Conservation (phyloP, 2,888 invertebrate genomes). For the Caenorhabditis sulstoni region DNA sequence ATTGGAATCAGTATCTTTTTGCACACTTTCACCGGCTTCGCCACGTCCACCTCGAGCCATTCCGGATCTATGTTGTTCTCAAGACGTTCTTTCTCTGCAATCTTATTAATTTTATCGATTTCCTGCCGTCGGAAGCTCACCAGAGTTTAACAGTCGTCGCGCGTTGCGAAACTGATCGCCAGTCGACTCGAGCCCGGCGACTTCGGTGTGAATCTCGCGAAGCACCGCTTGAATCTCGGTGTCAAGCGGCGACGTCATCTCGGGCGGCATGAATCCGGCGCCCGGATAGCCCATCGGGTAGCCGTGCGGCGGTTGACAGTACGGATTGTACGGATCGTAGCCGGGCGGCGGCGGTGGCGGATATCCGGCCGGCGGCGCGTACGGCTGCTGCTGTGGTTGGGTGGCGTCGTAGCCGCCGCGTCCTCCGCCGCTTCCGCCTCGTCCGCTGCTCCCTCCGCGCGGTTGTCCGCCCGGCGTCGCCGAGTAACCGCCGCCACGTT, state of each 20-base stretch:
- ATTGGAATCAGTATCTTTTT: slow-evolving; percentile 79
- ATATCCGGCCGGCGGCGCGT: background rate
- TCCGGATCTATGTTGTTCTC: slow-evolving; percentile 79
- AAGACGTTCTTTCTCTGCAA: slow-evolving; percentile 74
- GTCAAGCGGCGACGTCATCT: slow-evolving; percentile 74
- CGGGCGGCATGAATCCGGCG: slow-evolving; percentile 50
- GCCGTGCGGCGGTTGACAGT: slow-evolving; percentile 31
- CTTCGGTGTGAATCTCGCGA: slow-evolving; percentile 77
- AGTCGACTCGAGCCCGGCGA: slow-evolving; percentile 72
- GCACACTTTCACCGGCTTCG: slow-evolving; percentile 78
- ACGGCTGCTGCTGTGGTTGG: no score
- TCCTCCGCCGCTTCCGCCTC: slow-evolving; percentile 11
- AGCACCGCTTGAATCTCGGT: slow-evolving; percentile 78
- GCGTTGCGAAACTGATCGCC: slow-evolving; percentile 79
- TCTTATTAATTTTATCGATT: no score
- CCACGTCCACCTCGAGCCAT: slow-evolving; percentile 80
- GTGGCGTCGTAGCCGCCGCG: slow-evolving; percentile 29
- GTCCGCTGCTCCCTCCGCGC: background rate
- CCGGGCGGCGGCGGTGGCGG: background rate
- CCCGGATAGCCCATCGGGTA: slow-evolving; percentile 45
- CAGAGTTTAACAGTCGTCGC: slow-evolving; percentile 69
- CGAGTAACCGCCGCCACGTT: slow-evolving; percentile 22
- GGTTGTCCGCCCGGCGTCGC: background rate
- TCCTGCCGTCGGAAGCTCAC: background rate
- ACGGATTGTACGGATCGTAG: slow-evolving; percentile 48